Evolutionary conservation across 2,113 vertebrate genomes (phyloP).

Genomic region (Channa maculata): DNA sequence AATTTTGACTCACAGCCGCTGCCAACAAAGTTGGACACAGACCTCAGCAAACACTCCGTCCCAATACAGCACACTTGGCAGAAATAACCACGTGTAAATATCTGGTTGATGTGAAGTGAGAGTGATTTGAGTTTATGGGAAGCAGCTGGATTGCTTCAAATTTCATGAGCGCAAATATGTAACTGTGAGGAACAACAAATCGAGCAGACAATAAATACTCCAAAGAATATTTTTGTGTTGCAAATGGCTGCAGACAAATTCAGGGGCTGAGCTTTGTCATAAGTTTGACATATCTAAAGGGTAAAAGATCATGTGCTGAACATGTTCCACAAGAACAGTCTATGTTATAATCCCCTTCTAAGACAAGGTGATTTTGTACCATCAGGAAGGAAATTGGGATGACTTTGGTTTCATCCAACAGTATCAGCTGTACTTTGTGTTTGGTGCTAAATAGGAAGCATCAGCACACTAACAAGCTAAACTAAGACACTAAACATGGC

Average conservation of each 20-base stretch:
- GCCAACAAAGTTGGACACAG: conserved; percentile 54
- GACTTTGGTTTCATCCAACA: no score
- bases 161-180: conserved; percentile 37
- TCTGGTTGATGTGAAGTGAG: conserved; percentile 38
- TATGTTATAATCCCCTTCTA: background rate
- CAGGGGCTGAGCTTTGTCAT: background rate
- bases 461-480: no score
- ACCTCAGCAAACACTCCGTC: conserved; percentile 40
- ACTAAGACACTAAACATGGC: no score
- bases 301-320: background rate
- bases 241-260: background rate
- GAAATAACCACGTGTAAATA: conserved; percentile 4
- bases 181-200: conserved; percentile 35
- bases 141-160: conserved; percentile 55
- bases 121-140: conserved; percentile 29
- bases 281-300: background rate
- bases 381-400: no score
- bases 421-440: no score
- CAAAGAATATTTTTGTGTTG: background rate
- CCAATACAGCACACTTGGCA: conserved; percentile 44
- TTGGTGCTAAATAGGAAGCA: no score
- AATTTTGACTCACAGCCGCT: conserved; percentile 49
- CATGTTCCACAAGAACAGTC: background rate
- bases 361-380: background rate
- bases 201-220: conserved; percentile 3